Base-by-base conservation (phyloP, 2,797 vertebrate genomes). In the Pelochelys cantorii region DNA sequence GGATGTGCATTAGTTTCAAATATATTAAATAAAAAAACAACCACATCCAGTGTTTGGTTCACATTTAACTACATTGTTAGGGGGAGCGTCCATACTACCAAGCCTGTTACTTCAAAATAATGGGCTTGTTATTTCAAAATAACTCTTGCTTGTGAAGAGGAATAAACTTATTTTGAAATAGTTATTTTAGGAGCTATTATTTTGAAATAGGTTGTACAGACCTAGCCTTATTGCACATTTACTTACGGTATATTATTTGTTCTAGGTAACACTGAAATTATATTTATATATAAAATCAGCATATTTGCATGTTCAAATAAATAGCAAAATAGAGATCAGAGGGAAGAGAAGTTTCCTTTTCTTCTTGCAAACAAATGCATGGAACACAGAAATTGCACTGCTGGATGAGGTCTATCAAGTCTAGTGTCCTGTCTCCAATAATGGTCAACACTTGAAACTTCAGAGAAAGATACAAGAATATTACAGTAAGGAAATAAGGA, bases 311-410 rank as follows among this genome's bases (percentile, higher is more conserved):
- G 90, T 86, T 88, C 83, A n/a, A 88, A 74, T 4, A 31, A 6
- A 14, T 29, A 55, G 27, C 18, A 13, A 54, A 54, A 81, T 3
- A 81, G 82, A 75, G 29, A 85, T 1, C 6, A 65, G 48, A 57
- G 34, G 78, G 90, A 86, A 88, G 8, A 85, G 68, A 94, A 90
- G 90, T 90, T 31, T 6, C 29, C 31, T 37, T 60, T 92, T 37
- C 80, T 94, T 95, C 84, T 85, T 53, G 37, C 29, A 92, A 85
- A 95, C 91, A 83, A 4, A 79, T 1, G 1, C 10, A 87, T 48
- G 92, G 88, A 54, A 37, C 20, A 15, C 34, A 82, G 65, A 5
- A 94, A 92, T 57, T 48, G 83, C 25, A 52, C 11, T 0, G 52
- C 78, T 6, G 29, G 91, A 53, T n/a, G 25, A 31, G 60, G 31